Evolutionary conservation across 2,113 vertebrate species (phyloP), one percentile per base, ranked within the genome.

Genomic region (Psephotus haematonotus): DNA sequence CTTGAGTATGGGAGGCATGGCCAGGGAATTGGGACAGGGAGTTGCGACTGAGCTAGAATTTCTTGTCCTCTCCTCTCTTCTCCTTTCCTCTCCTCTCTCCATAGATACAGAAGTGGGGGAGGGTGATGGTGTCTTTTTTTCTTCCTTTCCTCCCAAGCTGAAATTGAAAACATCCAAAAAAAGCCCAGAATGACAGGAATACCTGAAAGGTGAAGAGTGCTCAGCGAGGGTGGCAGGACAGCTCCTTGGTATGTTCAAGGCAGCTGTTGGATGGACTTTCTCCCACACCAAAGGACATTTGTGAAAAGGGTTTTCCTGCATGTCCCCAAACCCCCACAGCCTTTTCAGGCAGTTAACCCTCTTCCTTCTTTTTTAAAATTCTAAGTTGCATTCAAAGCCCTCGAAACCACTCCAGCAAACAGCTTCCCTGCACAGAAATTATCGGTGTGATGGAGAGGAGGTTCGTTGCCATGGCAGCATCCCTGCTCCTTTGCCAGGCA

Each of bases 401-500:
- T 95, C 13, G 2, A 53, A 88, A 59, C 5, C 87, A 68, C 85
- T 86, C 55, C 85, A 86, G 82, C 79, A 82, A 62, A 18, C 47
- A 83, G 88, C 81, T 60, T 91, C 72, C 49, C 86, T 2, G 33
- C 18, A 19, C 80, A 67, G 59, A 31, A 25, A 55, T 75, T n/a
- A 28, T 28, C 63, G 1, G 0, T 47, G 83, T 67, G 93, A 91
- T 70, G 68, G 59, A 90, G 93, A 91, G 59, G 55, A 78, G 50
- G 59, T 24, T 28, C 1, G 95, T 93, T 96, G 90, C 85, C 92
- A 96, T 83, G 88, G 90, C 85, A 52, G 75, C 87, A 88, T 68
- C 50, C 52, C 44, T 4, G 7, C 74, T 72, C 33, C 44, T 79
- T 71, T 8, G 0, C 83, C 13, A 1, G 50, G 27, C 4, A 0